Conservation (phyloP, 2,888 invertebrate species). For the Melanotus villosus region DNA sequence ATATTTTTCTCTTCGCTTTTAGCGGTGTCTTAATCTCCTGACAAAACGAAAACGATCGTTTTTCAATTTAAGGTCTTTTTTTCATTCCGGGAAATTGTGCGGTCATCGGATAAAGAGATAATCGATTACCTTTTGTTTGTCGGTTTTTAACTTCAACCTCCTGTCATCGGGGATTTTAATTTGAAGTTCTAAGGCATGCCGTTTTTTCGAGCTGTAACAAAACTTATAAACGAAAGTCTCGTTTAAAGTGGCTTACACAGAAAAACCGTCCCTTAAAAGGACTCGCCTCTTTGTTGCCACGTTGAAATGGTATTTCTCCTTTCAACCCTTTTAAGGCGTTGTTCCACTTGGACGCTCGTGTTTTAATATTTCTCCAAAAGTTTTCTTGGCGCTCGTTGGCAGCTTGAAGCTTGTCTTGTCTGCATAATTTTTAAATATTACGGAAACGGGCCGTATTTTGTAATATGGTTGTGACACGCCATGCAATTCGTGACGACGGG, state of each 20-base stretch:
- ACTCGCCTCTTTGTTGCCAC: neutral
- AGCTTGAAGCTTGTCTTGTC: conserved; percentile 1
- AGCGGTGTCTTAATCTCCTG: neutral
- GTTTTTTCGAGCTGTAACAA: neutral
- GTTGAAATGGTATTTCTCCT: neutral
- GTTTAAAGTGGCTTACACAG: neutral
- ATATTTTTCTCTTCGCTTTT: too few species aligned
- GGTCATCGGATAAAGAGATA: neutral
- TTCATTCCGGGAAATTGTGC: neutral
- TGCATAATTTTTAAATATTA: conserved; percentile 22
- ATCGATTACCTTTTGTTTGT: conserved; percentile 20
- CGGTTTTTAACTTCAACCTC: neutral
- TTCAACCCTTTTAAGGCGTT: conserved; percentile 3
- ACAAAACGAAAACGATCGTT: neutral
- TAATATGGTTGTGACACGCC: conserved; percentile 13
- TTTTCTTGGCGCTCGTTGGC: neutral
- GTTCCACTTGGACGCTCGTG: neutral
- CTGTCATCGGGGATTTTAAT: neutral
- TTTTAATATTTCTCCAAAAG: conserved; percentile 9
- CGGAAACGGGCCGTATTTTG: conserved; percentile 5
- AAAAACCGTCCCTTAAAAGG: neutral
- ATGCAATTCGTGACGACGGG: conserved; percentile 16
- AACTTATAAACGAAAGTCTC: neutral
- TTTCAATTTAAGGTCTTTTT: neutral
- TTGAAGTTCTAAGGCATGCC: neutral